Base-by-base conservation (phyloP, 1,140 invertebrate genomes). In the Tetraneura akinire region DNA sequence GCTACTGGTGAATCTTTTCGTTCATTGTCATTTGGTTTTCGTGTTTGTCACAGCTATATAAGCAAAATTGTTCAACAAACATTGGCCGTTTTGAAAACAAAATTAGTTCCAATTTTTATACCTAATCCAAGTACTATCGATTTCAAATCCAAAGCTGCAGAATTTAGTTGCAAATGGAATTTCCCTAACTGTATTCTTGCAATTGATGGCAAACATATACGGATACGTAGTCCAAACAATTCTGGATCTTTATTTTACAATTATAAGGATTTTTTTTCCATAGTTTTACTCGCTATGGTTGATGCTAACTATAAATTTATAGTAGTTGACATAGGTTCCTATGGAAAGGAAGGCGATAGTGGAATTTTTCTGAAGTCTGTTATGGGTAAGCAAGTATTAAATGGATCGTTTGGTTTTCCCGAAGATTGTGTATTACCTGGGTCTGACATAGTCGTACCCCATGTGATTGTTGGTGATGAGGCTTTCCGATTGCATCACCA, bases 181-280 rank as follows among this genome's bases (percentile, higher is more conserved):
- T 86, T 86, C 73, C 85, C 83, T 10, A 81, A 85, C 71, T 85
- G 83, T 55, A 74, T 86, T 49, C 83, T 85, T 3, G 84, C 85
- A 14, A 80, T 87, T 5, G 85, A 87, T 82, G 85, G 86, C 5
- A 86, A 86, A 71, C 85, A 87, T 70, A 70, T 87, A n/a, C 32
- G 80, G 13, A 85, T 86, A 64, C 71, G 83, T 64, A 64, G 68
- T 18, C 80, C 88, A 86, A 5, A 26, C 29, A 84, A 84, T 49
- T 83, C 82, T 51, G 86, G 86, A 23, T 83, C 83, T 9, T 84
- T n/a, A 88, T 83, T 83, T 87, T 13, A 51, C 66, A 88, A 88
- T 82, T 87, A 87, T 66, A 88, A 88, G 81, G 68, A 84, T 5
- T 84, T 81, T 81, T 88, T 86, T 83, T 87, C 85, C 29, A 85